Conservation (phyloP, 2,888 invertebrate genomes). For the Notodonta dromedarius region DNA sequence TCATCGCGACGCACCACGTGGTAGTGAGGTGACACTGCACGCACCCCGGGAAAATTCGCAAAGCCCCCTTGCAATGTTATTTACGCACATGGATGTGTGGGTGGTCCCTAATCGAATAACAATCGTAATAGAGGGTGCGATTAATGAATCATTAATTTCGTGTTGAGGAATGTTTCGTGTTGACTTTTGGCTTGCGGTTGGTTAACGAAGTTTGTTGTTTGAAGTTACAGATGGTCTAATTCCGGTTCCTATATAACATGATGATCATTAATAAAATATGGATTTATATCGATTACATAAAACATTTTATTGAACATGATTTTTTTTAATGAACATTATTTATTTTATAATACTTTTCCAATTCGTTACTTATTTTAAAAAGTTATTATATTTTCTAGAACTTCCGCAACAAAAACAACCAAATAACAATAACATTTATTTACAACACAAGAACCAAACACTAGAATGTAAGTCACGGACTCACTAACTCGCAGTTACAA, state of each 20-base stretch:
- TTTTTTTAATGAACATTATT: too few species aligned
- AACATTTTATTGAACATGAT: too few species aligned
- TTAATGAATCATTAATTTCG: conserved; percentile 77
- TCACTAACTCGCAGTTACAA: conserved; percentile 44
- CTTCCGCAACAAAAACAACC: conserved; percentile 5
- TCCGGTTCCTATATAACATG: not conserved
- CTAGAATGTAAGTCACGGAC: conserved; percentile 37
- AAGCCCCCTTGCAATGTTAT: conserved; percentile 61
- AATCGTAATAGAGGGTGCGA: conserved; percentile 63
- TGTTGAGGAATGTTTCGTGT: conserved; percentile 48
- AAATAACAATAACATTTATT: conserved; percentile 26
- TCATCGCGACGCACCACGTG: conserved; percentile 76
- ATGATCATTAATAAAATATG: too few species aligned
- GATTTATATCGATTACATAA: too few species aligned
- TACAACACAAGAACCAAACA: conserved; percentile 25
- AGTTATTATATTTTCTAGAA: too few species aligned
- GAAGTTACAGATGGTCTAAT: conserved; percentile 14
- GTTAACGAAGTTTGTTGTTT: conserved; percentile 28
- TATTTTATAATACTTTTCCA: too few species aligned
- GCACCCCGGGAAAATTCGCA: conserved; percentile 66
- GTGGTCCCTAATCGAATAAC: conserved; percentile 68
- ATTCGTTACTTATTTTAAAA: too few species aligned
- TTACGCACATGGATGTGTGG: conserved; percentile 48
- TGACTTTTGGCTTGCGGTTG: conserved; percentile 57
- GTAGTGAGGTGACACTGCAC: conserved; percentile 74